These are phyloP conservation scores for Acronicta alni DNA, from an alignment of 2,888 invertebrate genomes.

Conservation along the genomic window DNA sequence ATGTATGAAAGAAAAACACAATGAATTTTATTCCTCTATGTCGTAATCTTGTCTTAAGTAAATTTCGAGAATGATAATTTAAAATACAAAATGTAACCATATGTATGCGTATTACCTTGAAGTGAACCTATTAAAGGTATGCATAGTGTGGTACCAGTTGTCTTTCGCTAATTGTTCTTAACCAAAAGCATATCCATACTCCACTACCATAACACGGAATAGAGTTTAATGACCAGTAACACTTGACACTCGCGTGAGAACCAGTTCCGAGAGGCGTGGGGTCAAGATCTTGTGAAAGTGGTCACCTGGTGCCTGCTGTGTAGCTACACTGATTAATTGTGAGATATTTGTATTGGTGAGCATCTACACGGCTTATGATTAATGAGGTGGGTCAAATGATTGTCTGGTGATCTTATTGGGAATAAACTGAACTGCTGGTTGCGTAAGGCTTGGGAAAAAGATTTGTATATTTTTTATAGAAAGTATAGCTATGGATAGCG, in stretches of 20 bases:
- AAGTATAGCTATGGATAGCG: no score
- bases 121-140: no score
- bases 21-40: no score
- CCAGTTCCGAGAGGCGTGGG: conserved; percentile 55
- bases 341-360: conserved; percentile 18
- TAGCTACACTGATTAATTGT: conserved; percentile 38
- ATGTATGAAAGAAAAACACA: no score
- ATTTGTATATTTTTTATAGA: neutral
- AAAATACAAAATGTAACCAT: no score
- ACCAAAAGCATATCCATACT: conserved; percentile 2
- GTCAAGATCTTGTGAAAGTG: conserved; percentile 62
- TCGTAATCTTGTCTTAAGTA: no score
- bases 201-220: conserved; percentile 6
- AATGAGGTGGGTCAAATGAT: conserved; percentile 5
- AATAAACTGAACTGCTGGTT: neutral
- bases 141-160: no score
- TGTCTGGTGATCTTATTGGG: conserved; percentile 11
- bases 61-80: no score
- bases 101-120: no score
- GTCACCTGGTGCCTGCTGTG: conserved; percentile 20
- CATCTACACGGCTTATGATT: conserved; percentile 33
- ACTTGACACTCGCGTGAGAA: conserved; percentile 40
- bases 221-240: conserved; percentile 43
- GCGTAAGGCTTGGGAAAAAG: neutral
- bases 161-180: neutral